A percentile compares a stretch with the other conserved stretches of the same genome.
Evolutionary conservation across 2,113 vertebrate genomes (phyloP).

Genomic region (Alexandromys fortis): DNA sequence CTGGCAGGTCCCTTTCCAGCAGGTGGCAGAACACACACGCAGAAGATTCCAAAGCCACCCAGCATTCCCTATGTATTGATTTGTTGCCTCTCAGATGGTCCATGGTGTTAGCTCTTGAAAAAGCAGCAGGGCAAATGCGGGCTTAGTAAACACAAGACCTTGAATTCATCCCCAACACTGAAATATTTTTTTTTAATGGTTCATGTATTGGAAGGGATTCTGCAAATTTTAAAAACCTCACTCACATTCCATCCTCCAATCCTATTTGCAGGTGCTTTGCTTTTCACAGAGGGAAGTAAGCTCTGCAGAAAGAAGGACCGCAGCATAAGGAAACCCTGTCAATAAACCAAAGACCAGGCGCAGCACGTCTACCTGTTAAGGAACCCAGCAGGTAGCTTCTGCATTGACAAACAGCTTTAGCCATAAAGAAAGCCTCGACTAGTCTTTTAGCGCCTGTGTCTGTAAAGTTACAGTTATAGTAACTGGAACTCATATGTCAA

Average conservation of each 20-base stretch:
- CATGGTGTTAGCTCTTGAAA: slow-evolving; percentile 25
- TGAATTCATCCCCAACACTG: neutral
- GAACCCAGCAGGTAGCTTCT: neutral
- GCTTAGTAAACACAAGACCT: neutral
- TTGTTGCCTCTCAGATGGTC: neutral
- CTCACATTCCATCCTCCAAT: slow-evolving; percentile 26
- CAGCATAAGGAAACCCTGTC: neutral
- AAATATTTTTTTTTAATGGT: neutral
- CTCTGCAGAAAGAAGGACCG: neutral
- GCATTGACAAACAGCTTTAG: neutral
- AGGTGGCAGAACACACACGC: slow-evolving; percentile 82
- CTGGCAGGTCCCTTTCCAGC: slow-evolving; percentile 72
- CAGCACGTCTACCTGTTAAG: neutral
- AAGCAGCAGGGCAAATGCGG: neutral
- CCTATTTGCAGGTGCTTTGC: slow-evolving; percentile 28
- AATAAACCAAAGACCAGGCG: neutral
- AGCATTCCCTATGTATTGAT: neutral
- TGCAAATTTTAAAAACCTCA: slow-evolving; percentile 26
- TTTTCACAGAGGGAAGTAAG: slow-evolving; percentile 19
- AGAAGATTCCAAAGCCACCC: slow-evolving; percentile 59
- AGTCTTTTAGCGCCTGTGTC: neutral
- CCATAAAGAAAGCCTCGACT: neutral
- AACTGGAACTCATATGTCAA: slow-evolving; percentile 25
- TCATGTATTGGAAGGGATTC: slow-evolving; percentile 29
- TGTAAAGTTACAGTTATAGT: neutral